A percentile compares a stretch with the other conserved stretches of the same genome.
Conservation (phyloP, 2,888 invertebrate genomes). For the Oasisia sp. region DNA sequence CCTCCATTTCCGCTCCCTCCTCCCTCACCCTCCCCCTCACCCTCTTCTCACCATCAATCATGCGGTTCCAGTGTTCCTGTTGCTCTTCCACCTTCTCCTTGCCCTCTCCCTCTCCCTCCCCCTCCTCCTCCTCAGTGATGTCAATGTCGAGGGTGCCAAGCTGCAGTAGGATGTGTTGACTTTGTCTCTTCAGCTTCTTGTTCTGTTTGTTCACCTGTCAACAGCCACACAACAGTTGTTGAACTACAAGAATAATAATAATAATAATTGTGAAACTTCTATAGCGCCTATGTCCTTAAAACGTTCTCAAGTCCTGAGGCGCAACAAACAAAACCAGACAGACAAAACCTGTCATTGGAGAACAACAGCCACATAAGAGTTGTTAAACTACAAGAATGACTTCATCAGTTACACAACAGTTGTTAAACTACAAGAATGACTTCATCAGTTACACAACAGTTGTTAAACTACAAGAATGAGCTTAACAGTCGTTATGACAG, state of each 20-base stretch:
- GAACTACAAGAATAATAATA: neutral
- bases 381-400: neutral
- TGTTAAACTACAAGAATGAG: too few relatives aligned
- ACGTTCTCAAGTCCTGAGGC: too few relatives aligned
- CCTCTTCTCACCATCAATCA: constrained; percentile 27
- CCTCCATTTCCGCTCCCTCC: constrained; percentile 19
- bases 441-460: too few relatives aligned
- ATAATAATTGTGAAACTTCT: too few relatives aligned
- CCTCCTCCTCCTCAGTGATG: neutral
- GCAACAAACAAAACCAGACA: too few relatives aligned
- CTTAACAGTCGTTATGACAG: too few relatives aligned
- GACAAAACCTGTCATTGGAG: too few relatives aligned
- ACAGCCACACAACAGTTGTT: neutral
- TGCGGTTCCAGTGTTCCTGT: constrained; percentile 25
- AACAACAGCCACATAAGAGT: too few relatives aligned
- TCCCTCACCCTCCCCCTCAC: neutral
- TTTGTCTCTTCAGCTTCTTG: constrained; percentile 40
- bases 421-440: neutral
- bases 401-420: neutral
- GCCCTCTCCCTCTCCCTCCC: constrained; percentile 18
- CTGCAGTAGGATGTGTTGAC: constrained; percentile 31
- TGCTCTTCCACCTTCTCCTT: constrained; percentile 26
- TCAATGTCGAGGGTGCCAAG: constrained; percentile 25
- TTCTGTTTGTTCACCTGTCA: constrained; percentile 37
- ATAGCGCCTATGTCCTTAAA: too few relatives aligned